Evolutionary conservation across 2,888 invertebrate species (phyloP).

Genomic region (Xanthia icteritia): DNA sequence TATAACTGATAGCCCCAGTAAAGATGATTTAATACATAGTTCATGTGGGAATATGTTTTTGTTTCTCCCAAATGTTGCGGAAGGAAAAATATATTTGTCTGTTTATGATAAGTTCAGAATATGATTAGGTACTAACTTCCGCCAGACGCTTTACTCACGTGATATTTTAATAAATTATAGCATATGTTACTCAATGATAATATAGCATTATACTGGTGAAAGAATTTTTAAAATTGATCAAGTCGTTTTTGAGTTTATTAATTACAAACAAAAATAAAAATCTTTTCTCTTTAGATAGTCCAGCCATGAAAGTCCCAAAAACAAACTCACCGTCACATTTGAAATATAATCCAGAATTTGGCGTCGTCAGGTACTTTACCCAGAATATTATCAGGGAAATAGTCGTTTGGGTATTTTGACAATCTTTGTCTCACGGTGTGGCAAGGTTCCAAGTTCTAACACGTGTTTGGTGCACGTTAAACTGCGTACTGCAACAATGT

Average conservation of each 20-base stretch:
- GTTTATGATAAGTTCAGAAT: neutral
- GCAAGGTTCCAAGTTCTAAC: constrained; percentile 43
- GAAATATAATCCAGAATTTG: constrained; percentile 17
- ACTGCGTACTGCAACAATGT: constrained; percentile 31
- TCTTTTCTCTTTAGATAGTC: too few relatives aligned
- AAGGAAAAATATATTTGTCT: neutral
- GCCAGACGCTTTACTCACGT: too few relatives aligned
- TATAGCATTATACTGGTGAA: too few relatives aligned
- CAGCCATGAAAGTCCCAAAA: neutral
- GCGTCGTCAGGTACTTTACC: constrained; percentile 8
- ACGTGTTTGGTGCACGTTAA: constrained; percentile 39
- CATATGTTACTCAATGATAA: too few relatives aligned
- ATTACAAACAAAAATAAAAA: too few relatives aligned
- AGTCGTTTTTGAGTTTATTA: too few relatives aligned
- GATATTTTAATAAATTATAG: too few relatives aligned
- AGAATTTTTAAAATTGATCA: too few relatives aligned
- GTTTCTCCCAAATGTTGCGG: constrained; percentile 26
- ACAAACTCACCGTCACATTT: neutral
- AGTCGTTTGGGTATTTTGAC: constrained; percentile 44
- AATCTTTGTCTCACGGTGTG: constrained; percentile 46
- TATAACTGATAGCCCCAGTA: constrained; percentile 38
- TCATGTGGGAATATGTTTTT: constrained; percentile 33
- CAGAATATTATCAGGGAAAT: constrained; percentile 31
- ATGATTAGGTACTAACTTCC: neutral
- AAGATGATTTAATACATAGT: constrained; percentile 42